Evolutionary conservation across 2,888 invertebrate species (phyloP).

Genomic region (Oconnorella tubifera): DNA sequence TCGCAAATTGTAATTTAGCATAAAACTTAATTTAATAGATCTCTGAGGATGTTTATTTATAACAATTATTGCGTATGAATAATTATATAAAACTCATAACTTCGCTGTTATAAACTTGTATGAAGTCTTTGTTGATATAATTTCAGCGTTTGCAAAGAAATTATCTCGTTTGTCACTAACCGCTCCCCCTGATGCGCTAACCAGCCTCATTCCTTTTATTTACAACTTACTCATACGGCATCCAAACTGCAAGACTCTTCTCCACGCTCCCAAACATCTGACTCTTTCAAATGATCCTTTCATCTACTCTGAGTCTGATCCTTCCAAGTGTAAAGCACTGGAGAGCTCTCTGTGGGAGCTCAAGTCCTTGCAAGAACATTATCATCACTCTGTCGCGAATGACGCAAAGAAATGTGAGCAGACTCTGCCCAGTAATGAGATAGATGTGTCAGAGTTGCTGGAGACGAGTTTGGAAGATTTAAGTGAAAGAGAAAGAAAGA

Average conservation of each 20-base stretch:
- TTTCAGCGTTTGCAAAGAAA: conserved; percentile 89
- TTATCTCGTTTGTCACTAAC: conserved; percentile 76
- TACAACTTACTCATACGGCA: conserved; percentile 81
- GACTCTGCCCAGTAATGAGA: conserved; percentile 68
- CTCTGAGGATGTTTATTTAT: too few relatives aligned
- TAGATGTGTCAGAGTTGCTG: conserved; percentile 15
- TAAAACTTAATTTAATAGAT: too few relatives aligned
- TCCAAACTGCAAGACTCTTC: conserved; percentile 58
- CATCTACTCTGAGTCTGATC: conserved; percentile 75
- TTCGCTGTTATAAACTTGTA: too few relatives aligned
- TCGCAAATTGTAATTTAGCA: too few relatives aligned
- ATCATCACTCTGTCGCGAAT: conserved; percentile 68
- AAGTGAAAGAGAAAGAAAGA: background rate
- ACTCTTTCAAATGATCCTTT: conserved; percentile 70
- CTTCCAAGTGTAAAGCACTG: conserved; percentile 73
- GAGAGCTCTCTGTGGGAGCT: conserved; percentile 92
- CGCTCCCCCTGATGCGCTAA: conserved; percentile 65
- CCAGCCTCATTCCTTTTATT: conserved; percentile 63
- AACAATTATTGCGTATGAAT: too few relatives aligned
- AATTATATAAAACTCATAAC: too few relatives aligned
- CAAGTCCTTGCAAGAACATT: conserved; percentile 69
- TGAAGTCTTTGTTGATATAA: too few relatives aligned
- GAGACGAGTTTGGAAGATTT: background rate
- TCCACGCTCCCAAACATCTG: conserved; percentile 39
- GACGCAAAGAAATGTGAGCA: conserved; percentile 71